A percentile compares a stretch with the other conserved stretches of the same genome.
phyloP scores from a whole-genome alignment of 2,888 invertebrate species.

The Tanypteryx hageni region DNA sequence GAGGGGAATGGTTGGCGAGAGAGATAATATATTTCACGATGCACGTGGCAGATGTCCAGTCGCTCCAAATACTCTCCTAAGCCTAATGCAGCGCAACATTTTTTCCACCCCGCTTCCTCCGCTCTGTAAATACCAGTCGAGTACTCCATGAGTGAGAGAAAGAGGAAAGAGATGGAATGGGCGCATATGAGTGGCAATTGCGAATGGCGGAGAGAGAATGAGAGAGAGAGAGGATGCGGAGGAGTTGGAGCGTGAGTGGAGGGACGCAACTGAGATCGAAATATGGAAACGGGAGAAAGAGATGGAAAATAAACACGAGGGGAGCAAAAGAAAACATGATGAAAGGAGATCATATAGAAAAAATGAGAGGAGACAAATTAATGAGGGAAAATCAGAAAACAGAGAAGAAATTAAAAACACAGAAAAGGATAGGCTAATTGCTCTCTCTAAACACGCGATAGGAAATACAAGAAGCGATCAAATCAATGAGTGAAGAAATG shows the following conservation, averaged over 20 bases:
- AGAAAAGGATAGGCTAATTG: too few relatives aligned
- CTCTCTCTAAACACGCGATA: too few relatives aligned
- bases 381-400: too few relatives aligned
- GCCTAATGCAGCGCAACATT: background rate
- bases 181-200: constrained; percentile 1
- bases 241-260: background rate
- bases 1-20: background rate
- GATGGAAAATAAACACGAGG: background rate
- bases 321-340: background rate
- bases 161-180: background rate
- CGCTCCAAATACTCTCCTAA: background rate
- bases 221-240: background rate
- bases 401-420: too few relatives aligned
- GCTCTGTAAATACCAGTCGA: background rate
- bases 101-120: background rate
- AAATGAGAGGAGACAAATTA: too few relatives aligned
- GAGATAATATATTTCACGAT: constrained; percentile 7
- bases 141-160: background rate
- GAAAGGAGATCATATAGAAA: too few relatives aligned
- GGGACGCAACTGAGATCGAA: background rate
- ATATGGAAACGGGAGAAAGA: background rate
- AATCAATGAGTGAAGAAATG: too few relatives aligned
- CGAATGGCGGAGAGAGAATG: background rate
- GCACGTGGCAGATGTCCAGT: constrained; percentile 32
- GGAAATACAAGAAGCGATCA: too few relatives aligned